Percentiles rank a stretch among this genome's conserved stretches.
phyloP scores from a whole-genome alignment of 2,113 vertebrate species.

The Eulemur macaco region DNA sequence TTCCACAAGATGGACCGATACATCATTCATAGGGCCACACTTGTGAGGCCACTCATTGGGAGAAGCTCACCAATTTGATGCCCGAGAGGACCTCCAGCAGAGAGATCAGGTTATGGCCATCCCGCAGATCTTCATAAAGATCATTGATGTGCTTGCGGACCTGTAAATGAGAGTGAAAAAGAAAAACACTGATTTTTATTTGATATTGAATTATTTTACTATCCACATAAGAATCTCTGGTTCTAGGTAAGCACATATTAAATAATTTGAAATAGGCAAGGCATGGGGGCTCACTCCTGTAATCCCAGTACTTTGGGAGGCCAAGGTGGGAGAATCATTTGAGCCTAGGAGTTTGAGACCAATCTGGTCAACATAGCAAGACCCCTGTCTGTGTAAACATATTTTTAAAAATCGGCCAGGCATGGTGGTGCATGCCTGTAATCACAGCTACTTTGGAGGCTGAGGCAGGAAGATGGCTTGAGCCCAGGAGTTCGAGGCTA shows the following conservation, averaged over 20 bases:
- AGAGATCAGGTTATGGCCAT: constrained; percentile 98
- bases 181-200: background rate
- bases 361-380: too few relatives aligned
- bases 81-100: constrained; percentile 97
- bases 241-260: constrained; percentile 36
- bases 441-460: too few relatives aligned
- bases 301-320: too few relatives aligned
- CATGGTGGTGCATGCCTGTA: too few relatives aligned
- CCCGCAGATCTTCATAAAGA: constrained; percentile 95
- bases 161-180: constrained; percentile 78
- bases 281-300: too few relatives aligned
- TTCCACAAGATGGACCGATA: background rate
- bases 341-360: too few relatives aligned
- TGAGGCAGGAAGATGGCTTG: too few relatives aligned
- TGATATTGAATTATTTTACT: constrained; percentile 40
- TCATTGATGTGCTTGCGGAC: constrained; percentile 97
- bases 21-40: background rate
- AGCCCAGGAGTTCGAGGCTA: too few relatives aligned
- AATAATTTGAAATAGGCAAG: background rate
- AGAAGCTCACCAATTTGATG: constrained; percentile 92
- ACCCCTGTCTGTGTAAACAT: too few relatives aligned
- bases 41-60: background rate
- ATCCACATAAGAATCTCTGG: background rate
- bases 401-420: too few relatives aligned
- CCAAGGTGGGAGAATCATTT: too few relatives aligned